Evolutionary conservation across 2,113 vertebrate species (phyloP).

Genomic region (Elephas maximus): DNA sequence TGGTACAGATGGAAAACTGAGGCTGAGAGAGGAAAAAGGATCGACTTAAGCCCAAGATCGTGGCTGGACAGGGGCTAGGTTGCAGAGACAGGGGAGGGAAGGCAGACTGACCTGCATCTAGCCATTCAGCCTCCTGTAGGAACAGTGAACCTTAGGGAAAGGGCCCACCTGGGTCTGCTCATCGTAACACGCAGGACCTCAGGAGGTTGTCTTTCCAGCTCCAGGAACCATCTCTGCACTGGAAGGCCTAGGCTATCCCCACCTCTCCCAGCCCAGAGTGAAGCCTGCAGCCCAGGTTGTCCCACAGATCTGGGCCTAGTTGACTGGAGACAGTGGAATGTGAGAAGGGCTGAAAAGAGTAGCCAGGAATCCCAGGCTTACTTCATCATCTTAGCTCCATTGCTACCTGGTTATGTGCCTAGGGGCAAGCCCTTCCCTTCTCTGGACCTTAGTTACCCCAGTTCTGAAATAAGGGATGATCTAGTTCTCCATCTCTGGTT

Average conservation of each 20-base stretch:
- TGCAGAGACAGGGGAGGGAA: neutral
- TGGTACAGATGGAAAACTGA: neutral
- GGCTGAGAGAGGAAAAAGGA: neutral
- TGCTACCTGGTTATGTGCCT: neutral
- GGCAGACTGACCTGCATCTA: neutral
- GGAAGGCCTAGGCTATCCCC: neutral
- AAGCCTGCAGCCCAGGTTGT: neutral
- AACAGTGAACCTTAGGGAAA: neutral
- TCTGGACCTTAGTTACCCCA: neutral
- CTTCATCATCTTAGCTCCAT: neutral
- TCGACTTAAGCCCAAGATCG: neutral
- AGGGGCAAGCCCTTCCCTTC: neutral
- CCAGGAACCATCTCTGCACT: neutral
- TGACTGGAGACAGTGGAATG: neutral
- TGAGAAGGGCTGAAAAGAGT: neutral
- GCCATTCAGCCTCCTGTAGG: neutral
- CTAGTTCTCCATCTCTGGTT: neutral
- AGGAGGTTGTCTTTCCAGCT: neutral
- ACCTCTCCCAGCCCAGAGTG: neutral
- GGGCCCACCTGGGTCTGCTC: neutral
- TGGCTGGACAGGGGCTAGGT: neutral
- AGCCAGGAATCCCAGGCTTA: neutral
- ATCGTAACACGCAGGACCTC: neutral
- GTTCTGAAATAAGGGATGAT: neutral
- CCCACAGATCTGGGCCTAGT: neutral